A percentile compares a stretch with the other conserved stretches of the same genome.
Conservation (phyloP, 2,113 vertebrate genomes). For the Dromaius novaehollandiae region DNA sequence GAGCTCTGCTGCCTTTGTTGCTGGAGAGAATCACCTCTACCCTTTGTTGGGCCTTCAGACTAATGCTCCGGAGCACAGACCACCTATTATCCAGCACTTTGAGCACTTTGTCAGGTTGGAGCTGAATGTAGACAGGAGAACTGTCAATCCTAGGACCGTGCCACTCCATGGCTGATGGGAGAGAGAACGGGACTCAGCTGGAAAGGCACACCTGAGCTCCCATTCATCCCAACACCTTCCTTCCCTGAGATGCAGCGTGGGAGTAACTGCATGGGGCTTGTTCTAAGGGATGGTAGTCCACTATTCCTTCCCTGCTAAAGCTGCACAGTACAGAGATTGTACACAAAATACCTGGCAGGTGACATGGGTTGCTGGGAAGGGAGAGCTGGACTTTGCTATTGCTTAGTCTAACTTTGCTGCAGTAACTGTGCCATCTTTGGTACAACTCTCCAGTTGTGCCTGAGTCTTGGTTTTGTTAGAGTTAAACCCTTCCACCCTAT, state of each 20-base stretch:
- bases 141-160: slow-evolving; percentile 76
- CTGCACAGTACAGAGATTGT: not conserved
- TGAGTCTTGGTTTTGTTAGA: too few species aligned
- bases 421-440: not conserved
- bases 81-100: slow-evolving; percentile 81
- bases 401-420: not conserved
- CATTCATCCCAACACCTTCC: not conserved
- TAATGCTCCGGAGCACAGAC: slow-evolving; percentile 78
- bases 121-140: slow-evolving; percentile 75
- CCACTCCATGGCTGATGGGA: slow-evolving; percentile 88
- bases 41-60: slow-evolving; percentile 68
- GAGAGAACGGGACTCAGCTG: not conserved
- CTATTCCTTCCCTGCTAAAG: not conserved
- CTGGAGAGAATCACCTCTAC: slow-evolving; percentile 83
- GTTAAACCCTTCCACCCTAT: not conserved
- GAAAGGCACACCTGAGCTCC: fast-evolving
- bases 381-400: not conserved
- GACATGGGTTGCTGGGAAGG: not conserved
- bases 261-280: not conserved
- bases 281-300: not conserved
- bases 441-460: too few species aligned
- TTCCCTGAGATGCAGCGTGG: not conserved
- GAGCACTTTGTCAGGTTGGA: slow-evolving; percentile 80
- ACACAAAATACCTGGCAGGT: not conserved
- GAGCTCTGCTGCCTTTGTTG: slow-evolving; percentile 73